These are phyloP conservation scores for Strigamia crassipes DNA, from an alignment of 2,888 invertebrate species.

Conservation along the genomic window DNA sequence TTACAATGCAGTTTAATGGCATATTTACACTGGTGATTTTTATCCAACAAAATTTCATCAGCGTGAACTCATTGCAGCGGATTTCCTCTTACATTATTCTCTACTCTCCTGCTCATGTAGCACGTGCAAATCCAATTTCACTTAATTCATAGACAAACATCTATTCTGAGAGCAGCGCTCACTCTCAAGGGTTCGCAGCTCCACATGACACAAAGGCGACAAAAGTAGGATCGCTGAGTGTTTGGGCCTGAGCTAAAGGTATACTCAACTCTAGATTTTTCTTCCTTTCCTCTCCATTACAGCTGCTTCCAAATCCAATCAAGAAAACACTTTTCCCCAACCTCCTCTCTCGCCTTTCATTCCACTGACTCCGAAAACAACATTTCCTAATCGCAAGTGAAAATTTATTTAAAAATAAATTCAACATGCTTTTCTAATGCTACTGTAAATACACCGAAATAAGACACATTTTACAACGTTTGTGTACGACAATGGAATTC, in stretches of 20 bases:
- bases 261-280: background rate
- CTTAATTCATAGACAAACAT: conserved; percentile 26
- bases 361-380: too few species aligned
- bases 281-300: background rate
- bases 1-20: background rate
- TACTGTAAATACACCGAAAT: background rate
- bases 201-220: conserved; percentile 19
- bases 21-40: background rate
- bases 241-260: background rate
- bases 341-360: background rate
- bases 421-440: too few species aligned
- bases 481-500: background rate
- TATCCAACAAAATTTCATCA: conserved; percentile 19
- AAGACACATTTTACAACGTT: background rate
- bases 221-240: conserved; percentile 22
- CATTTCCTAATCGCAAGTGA: too few species aligned
- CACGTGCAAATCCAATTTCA: conserved; percentile 26
- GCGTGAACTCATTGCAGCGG: background rate
- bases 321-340: background rate
- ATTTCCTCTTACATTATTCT: conserved; percentile 19
- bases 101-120: background rate
- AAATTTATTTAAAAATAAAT: too few species aligned
- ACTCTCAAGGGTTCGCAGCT: conserved; percentile 7
- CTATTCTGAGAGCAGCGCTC: conserved; percentile 6
- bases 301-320: conserved; percentile 22